Evolutionary conservation across 2,113 vertebrate genomes (phyloP), one percentile per base, ranked within the genome.

Genomic region (Pelvicachromis taeniatus): DNA sequence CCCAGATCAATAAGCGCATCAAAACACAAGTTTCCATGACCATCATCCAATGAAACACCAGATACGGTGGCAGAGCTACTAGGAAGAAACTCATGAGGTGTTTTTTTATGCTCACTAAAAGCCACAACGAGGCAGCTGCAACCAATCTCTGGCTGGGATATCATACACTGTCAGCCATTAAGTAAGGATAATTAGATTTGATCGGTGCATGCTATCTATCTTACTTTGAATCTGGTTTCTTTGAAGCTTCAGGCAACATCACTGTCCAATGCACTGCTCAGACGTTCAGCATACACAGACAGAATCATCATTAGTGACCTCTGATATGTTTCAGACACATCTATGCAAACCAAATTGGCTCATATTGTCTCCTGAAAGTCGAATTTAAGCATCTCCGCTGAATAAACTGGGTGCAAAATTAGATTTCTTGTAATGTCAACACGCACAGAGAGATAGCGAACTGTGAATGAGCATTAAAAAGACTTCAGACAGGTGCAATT

Each of bases 1-100:
- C 70, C 77, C 9, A 13, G 82, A 92, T 94, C 93, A 58, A 94
- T 93, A 85, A 65, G 55, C 77, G 82, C 91, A 88, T 92, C 91
- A 90, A 78, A 79, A 83, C 87, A 87, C 53, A 52, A 56, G 80
- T 82, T 82, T 58, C 85, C 83, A 80, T 12, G 81, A 81, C 53
- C 53, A 1, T 45, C 68, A 17, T 53, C 87, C 81, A 75, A 77
- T 61, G 52, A 78, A 70, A 80, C 61, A 79, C 45, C 70, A 55
- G 77, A 70, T 80, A 40, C n/a, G 1, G 7, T 13, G 38, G 56
- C 7, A 75, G 21, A 78, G 80, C 54, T 90, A 53, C 82, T 81
- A 81, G 83, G 85, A 90, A 88, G 80, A 19, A 17, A 80, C 56
- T 88, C 80, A 17, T 29, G 65, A 56, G 85, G 45, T 50, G 45